phyloP scores from a whole-genome alignment of 37 sponge, comb jelly and placozoan genomes.

The Bolinopsis microptera region DNA sequence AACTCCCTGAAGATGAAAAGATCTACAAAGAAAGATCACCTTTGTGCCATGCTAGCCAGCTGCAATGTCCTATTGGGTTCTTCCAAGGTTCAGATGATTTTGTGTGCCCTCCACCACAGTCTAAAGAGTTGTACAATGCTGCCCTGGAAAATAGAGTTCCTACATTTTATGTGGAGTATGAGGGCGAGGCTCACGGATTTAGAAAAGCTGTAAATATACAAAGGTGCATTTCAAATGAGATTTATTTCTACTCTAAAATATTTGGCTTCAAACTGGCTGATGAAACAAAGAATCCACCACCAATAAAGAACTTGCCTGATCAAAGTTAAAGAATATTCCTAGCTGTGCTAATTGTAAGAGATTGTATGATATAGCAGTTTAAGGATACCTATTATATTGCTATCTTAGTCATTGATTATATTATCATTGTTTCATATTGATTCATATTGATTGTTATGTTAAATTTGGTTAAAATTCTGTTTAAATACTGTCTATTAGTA shows the following conservation, averaged over 20 bases:
- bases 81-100: constrained; percentile 47
- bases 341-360: too few species aligned
- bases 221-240: constrained; percentile 7
- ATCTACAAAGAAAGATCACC: constrained; percentile 42
- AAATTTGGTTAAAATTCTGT: too few species aligned
- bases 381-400: too few species aligned
- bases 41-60: not conserved
- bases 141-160: constrained; percentile 25
- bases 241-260: constrained; percentile 21
- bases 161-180: constrained; percentile 55
- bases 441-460: too few species aligned
- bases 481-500: too few species aligned
- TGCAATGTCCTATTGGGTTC: constrained; percentile 17
- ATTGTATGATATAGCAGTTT: too few species aligned
- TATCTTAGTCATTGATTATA: too few species aligned
- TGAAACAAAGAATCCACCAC: constrained; percentile 55
- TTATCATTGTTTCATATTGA: too few species aligned
- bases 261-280: constrained; percentile 32
- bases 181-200: constrained; percentile 55
- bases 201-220: constrained; percentile 18
- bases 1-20: constrained; percentile 30
- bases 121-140: constrained; percentile 33
- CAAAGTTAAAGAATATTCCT: too few species aligned
- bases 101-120: constrained; percentile 19
- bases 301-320: not conserved